Percentiles rank a stretch among this genome's conserved stretches.
phyloP scores from a whole-genome alignment of 2,797 vertebrate species.

The Silurus lanzhouensis region DNA sequence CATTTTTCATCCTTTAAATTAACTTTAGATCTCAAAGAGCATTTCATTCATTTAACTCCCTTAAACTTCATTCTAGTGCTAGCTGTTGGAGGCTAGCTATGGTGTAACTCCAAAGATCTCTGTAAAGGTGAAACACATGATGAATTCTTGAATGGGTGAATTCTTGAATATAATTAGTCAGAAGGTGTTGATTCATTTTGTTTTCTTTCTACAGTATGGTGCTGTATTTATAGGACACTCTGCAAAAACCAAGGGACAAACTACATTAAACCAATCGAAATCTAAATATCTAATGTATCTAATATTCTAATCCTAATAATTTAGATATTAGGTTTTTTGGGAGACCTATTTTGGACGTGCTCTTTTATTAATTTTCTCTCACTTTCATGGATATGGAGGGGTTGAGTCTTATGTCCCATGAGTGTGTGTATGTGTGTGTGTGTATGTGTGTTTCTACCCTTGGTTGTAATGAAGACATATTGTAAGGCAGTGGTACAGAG shows the following conservation, averaged over 20 bases:
- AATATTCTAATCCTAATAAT: no score
- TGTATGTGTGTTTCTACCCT: slow-evolving; percentile 32
- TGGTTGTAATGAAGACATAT: slow-evolving; percentile 55
- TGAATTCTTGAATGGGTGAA: no score
- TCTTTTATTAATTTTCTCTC: not conserved
- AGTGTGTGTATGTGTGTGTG: not conserved
- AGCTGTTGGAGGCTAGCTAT: no score
- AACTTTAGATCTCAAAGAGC: no score
- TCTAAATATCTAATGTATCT: not conserved
- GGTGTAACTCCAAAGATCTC: no score
- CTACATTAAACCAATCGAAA: not conserved
- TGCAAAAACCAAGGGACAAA: not conserved
- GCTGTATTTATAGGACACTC: not conserved
- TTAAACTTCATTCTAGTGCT: no score
- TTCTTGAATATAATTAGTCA: no score
- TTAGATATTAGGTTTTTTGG: not conserved
- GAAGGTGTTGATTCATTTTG: no score
- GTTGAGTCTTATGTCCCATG: not conserved
- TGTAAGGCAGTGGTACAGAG: slow-evolving; percentile 42
- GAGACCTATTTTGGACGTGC: no score
- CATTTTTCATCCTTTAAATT: no score
- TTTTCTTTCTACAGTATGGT: not conserved
- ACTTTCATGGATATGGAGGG: not conserved
- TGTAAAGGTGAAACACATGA: no score
- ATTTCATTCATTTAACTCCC: no score